These are phyloP conservation scores for Acrocephalus kingi DNA, from an alignment of 2,113 vertebrate species.

Conservation along the genomic window DNA sequence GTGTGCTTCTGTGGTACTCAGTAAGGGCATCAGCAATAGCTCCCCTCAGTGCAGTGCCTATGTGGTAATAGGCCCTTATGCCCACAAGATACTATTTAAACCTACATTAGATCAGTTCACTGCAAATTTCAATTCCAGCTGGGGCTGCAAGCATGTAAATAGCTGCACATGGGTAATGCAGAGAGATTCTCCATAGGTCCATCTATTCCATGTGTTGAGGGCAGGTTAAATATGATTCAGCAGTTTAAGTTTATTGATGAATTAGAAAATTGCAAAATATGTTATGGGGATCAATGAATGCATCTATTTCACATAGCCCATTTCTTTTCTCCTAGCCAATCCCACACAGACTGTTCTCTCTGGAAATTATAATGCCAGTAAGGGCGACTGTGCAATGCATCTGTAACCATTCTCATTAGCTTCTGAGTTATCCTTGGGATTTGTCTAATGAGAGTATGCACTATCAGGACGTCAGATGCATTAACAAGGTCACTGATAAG, in stretches of 20 bases:
- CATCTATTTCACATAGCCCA: accelerated
- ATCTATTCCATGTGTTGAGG: background rate
- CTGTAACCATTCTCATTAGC: no score
- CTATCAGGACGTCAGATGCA: no score
- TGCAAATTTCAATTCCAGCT: background rate
- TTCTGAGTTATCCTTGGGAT: no score
- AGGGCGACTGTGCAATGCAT: background rate
- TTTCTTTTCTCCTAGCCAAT: background rate
- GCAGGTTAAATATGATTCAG: background rate
- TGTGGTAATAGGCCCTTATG: accelerated
- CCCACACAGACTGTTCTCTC: background rate
- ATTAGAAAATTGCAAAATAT: background rate
- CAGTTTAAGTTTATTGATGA: background rate
- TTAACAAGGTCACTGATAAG: slow-evolving; percentile 58
- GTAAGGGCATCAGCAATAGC: background rate
- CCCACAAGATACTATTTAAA: background rate
- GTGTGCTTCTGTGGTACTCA: background rate
- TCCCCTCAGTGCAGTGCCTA: background rate
- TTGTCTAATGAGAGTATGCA: no score
- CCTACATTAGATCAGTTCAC: background rate
- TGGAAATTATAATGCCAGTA: background rate
- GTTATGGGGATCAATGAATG: background rate
- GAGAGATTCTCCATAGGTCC: background rate
- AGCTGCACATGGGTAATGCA: background rate
- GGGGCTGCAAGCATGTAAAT: background rate